Evolutionary conservation across 2,888 invertebrate species (phyloP), one percentile per base, ranked within the genome.

Genomic region (Agrochola macilenta): DNA sequence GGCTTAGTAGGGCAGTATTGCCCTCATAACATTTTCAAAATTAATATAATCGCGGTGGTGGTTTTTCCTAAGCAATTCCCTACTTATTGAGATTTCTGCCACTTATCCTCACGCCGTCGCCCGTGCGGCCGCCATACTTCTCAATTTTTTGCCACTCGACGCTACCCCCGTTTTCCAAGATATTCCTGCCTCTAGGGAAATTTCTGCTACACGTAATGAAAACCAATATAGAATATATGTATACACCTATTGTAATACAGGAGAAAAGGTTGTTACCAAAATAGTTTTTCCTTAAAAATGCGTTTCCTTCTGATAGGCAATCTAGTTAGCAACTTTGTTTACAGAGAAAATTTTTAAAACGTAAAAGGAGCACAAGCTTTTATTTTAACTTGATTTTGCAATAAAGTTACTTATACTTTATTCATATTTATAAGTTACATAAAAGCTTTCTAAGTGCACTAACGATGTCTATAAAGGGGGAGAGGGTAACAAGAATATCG

Each of bases 121-220:
- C 35, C 35, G 35, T 35, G 35, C 35, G 2, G 35, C 35, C 60
- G 58, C 35, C n/a, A 14, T 58, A 64, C 65, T 69, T 70, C 69
- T 69, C 12, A 61, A 65, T 83, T 85, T 82, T 79, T 87, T 80
- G 58, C 70, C 74, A 70, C 69, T 80, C 75, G 65, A 77, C 68
- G 49, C 57, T 76, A 46, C 54, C 58, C 60, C 46, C 61, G 14
- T 74, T 74, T 75, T 74, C 39, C 57, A 39, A 76, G 78, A 79
- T 58, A 83, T 78, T 85, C 49, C 39, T 26, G 68, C 65, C 88
- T 61, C 86, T 46, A 66, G 87, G 88, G 83, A 88, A 87, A 86
- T 88, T 70, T 85, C 68, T 80, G 64, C 64, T 63, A 54, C 63
- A 69, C 39, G 65, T 74, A 81, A 79, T 72, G 78, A 69, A 75